Evolutionary conservation across 2,113 vertebrate genomes (phyloP).

Genomic region (Balaeniceps rex): DNA sequence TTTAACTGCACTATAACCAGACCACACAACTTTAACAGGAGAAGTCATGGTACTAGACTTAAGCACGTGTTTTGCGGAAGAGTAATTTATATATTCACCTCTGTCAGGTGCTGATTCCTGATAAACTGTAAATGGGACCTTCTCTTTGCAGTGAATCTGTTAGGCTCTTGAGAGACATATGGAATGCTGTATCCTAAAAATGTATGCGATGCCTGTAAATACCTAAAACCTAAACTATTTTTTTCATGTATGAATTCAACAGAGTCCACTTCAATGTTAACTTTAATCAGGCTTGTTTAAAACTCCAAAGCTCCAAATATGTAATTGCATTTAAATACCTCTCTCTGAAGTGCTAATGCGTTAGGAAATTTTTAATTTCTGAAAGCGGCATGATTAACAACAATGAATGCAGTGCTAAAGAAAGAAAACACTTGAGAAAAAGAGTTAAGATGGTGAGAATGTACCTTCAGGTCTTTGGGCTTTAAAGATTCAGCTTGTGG

Average conservation of each 20-base stretch:
- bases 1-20: not conserved
- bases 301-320: not conserved
- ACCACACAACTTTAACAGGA: not conserved
- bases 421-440: not conserved
- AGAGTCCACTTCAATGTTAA: not conserved
- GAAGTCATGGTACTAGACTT: not conserved
- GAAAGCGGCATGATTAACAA: not conserved
- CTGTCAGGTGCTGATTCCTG: not conserved
- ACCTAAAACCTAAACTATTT: not conserved
- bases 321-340: not conserved
- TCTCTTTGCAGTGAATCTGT: not conserved
- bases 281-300: not conserved
- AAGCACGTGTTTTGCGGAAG: not conserved
- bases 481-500: not conserved
- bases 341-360: slow-evolving; percentile 3
- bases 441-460: not conserved
- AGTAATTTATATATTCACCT: not conserved
- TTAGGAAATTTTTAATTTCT: not conserved
- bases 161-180: not conserved
- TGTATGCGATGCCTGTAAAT: not conserved
- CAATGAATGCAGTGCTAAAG: not conserved
- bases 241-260: not conserved
- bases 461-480: not conserved
- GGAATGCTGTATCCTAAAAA: not conserved
- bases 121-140: not conserved